Percentiles rank a stretch among this genome's conserved stretches.
Evolutionary conservation across 2,113 vertebrate species (phyloP).

Genomic region (Loxodonta africana): DNA sequence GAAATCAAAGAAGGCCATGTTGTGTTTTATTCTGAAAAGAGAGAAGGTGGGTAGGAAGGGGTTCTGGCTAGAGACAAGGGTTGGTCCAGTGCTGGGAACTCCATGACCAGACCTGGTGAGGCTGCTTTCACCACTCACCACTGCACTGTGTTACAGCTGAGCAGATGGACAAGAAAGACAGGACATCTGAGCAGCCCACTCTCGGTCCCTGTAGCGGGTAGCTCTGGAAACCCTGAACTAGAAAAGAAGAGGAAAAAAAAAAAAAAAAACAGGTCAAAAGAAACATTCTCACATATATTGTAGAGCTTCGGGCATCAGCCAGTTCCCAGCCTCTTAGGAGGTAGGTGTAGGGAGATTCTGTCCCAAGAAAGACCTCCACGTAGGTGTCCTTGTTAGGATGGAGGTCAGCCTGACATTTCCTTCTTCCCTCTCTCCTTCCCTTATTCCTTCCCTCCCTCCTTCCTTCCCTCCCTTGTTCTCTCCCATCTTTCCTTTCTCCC

Average conservation of each 20-base stretch:
- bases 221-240: rapidly evolving
- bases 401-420: not conserved
- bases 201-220: rapidly evolving
- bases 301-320: not conserved
- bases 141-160: rapidly evolving
- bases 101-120: rapidly evolving
- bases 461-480: not conserved
- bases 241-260: not conserved
- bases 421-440: not conserved
- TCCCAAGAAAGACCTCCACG: not conserved
- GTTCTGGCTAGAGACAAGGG: not conserved
- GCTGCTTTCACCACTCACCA: rapidly evolving
- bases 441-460: not conserved
- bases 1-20: rapidly evolving
- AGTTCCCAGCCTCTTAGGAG: too few relatives aligned
- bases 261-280: not conserved
- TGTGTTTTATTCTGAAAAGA: rapidly evolving
- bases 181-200: rapidly evolving
- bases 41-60: rapidly evolving
- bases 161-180: rapidly evolving
- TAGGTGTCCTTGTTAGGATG: not conserved
- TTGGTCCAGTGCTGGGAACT: rapidly evolving
- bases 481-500: not conserved
- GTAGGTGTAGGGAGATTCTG: too few relatives aligned
- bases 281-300: not conserved